Conservation (phyloP, 2,797 vertebrate genomes). For the Nannoperca obscura region DNA sequence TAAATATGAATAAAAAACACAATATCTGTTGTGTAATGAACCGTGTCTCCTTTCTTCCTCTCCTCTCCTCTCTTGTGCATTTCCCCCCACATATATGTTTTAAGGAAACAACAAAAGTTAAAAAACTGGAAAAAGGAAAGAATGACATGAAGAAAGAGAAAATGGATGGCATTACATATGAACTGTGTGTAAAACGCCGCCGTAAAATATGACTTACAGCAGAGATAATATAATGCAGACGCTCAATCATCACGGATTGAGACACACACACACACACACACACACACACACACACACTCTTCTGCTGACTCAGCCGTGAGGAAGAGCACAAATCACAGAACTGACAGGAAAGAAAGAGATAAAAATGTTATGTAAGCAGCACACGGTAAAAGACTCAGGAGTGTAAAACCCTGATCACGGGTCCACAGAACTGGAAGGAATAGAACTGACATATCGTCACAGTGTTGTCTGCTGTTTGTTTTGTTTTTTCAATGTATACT, state of each 20-base stretch:
- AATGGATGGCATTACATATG: constrained; percentile 7
- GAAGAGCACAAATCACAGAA: constrained; percentile 34
- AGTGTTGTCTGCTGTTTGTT: background rate
- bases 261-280: constrained; percentile 13
- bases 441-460: background rate
- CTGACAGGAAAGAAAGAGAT: constrained; percentile 12
- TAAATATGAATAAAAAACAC: background rate
- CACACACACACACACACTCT: background rate
- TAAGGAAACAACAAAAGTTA: background rate
- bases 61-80: background rate
- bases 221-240: constrained; percentile 31
- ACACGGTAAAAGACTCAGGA: background rate
- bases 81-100: background rate
- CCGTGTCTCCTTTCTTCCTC: background rate
- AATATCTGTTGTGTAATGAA: constrained; percentile 4
- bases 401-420: background rate
- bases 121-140: background rate
- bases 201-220: constrained; percentile 28
- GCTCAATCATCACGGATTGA: constrained; percentile 17
- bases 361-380: constrained; percentile 29
- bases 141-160: background rate
- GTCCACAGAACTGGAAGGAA: too few relatives aligned
- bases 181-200: background rate
- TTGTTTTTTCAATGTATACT: background rate
- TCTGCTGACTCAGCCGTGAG: constrained; percentile 50